Evolutionary conservation across 1,140 invertebrate genomes (phyloP), one percentile per base, ranked within the genome.

Genomic region (Diachasmimorpha longicaudata): DNA sequence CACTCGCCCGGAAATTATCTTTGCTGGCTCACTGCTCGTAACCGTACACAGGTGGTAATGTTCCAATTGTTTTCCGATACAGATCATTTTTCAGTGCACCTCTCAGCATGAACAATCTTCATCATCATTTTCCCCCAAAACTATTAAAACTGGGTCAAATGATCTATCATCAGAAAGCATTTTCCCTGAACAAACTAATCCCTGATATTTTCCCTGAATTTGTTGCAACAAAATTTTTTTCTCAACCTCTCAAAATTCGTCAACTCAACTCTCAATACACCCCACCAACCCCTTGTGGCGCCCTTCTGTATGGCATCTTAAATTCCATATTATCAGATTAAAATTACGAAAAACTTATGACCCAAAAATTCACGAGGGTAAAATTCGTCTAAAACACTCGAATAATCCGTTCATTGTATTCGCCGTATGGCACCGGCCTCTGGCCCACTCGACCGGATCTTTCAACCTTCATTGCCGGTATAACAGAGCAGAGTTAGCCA

Each of bases 51-150:
- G 78, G 73, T 80, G 79, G 72, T 70, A 82, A 78, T 71, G 71
- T 79, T 81, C 75, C 77, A 80, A 83, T 84, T 82, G 83, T 83
- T 84, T 84, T 83, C 82, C 83, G 72, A 83, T 84, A 82, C 78
- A 79, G 72, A 74, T 68, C 55, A 72, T 72, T 70, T 70, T 70
- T 69, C 16, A 39, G 69, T 14, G 23, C 67, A 23, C 23, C 70
- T 55, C 31, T 72, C 46, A 23, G 31, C 23, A 31, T n/a, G 16
- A 23, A 11, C 16, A 19, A 37, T 39, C 42, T 52, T 13, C 31
- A 63, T 68, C 44, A 16, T 44, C 19, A 72, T 58, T n/a, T 44
- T 16, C 16, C n/a, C 31, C 58, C 23, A 19, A n/a, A 52, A 16
- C 5, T 52, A 19, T 52, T 8, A 52, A 19, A 52, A 52, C 16